Evolutionary conservation across 1,140 invertebrate genomes (phyloP).

Genomic region (Heterodera schachtii): DNA sequence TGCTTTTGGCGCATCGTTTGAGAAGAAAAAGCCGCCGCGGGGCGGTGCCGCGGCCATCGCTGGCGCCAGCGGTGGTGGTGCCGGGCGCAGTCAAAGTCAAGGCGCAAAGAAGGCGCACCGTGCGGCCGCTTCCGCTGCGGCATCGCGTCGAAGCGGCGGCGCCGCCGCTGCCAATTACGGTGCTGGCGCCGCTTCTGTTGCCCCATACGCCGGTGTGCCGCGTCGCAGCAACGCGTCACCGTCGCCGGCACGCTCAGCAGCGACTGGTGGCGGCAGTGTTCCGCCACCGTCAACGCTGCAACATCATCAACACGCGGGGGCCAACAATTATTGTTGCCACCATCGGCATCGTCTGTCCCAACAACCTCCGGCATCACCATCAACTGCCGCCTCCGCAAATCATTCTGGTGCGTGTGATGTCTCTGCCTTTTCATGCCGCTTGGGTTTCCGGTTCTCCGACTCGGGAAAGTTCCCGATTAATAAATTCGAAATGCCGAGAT

Average conservation of each 20-base stretch:
- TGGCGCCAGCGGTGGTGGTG: conserved; percentile 8
- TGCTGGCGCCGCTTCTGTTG: not conserved
- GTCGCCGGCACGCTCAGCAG: not conserved
- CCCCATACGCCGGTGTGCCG: not conserved
- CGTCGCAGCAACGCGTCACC: not conserved
- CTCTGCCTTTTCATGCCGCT: too few species aligned
- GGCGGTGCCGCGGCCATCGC: not conserved
- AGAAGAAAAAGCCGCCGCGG: not conserved
- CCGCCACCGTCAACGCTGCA: not conserved
- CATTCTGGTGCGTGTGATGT: not conserved
- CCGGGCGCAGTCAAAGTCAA: conserved; percentile 16
- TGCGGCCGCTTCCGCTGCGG: not conserved
- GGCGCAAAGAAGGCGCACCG: conserved; percentile 1
- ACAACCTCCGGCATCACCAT: not conserved
- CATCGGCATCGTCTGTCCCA: not conserved
- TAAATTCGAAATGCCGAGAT: too few species aligned
- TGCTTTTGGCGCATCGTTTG: not conserved
- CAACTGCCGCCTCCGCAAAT: too few species aligned
- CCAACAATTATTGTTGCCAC: too few species aligned
- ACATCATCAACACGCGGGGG: not conserved
- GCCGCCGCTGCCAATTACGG: not conserved
- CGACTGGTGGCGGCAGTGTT: not conserved
- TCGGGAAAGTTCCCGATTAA: too few species aligned
- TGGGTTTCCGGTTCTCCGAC: too few species aligned
- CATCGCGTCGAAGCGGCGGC: not conserved